phyloP scores from a whole-genome alignment of 2,888 invertebrate genomes.

The Tribolium freemani region DNA sequence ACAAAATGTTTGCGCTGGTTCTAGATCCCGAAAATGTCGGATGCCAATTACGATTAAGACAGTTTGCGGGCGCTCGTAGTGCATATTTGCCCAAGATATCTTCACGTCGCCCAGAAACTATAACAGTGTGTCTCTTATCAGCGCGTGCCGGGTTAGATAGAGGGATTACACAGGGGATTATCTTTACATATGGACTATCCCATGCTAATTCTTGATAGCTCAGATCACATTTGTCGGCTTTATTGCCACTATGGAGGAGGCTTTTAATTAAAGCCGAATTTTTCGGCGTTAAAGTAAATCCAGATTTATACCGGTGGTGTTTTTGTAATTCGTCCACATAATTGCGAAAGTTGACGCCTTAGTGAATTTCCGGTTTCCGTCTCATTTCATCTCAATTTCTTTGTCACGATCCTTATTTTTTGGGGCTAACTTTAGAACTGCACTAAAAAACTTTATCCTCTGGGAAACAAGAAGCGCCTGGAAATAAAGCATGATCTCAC shows the following conservation, averaged over 20 bases:
- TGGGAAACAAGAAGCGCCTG: conserved; percentile 60
- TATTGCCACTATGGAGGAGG: not conserved
- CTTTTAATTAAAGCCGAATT: conserved; percentile 16
- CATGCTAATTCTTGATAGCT: conserved; percentile 62
- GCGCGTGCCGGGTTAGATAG: conserved; percentile 60
- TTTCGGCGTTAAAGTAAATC: conserved; percentile 46
- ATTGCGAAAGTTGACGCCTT: conserved; percentile 64
- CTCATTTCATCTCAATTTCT: conserved; percentile 65
- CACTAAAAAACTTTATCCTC: conserved; percentile 64
- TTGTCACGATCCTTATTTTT: conserved; percentile 64
- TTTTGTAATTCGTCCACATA: conserved; percentile 63
- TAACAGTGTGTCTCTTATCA: conserved; percentile 39
- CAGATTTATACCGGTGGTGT: conserved; percentile 57
- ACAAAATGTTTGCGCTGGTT: not conserved
- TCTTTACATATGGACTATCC: conserved; percentile 66
- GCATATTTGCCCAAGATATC: conserved; percentile 40
- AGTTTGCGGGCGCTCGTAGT: conserved; percentile 29
- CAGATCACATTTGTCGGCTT: conserved; percentile 21
- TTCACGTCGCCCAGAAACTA: conserved; percentile 39
- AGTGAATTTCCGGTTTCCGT: conserved; percentile 61
- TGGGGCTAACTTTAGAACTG: conserved; percentile 62
- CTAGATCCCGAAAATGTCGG: conserved; percentile 19
- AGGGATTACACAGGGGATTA: conserved; percentile 67
- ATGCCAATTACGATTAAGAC: conserved; percentile 43
- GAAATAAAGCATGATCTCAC: conserved; percentile 60